A percentile compares a stretch with the other conserved stretches of the same genome.
These are phyloP conservation scores for Riptortus pedestris DNA, from an alignment of 1,140 invertebrate genomes.

Conservation along the genomic window DNA sequence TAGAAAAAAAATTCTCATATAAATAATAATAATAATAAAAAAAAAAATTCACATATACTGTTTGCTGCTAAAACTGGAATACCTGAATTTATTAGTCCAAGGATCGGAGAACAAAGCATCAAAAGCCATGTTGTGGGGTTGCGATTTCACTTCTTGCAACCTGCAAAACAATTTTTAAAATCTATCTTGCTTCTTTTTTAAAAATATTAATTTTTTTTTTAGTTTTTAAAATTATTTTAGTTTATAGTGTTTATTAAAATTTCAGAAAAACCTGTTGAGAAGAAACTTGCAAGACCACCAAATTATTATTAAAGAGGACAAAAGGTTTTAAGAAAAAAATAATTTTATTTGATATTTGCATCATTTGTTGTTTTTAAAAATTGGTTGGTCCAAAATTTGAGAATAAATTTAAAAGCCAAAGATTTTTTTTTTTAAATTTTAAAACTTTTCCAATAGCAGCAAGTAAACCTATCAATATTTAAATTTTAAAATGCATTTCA, in stretches of 20 bases:
- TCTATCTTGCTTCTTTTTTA: too few species aligned
- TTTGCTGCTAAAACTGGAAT: constrained; percentile 26
- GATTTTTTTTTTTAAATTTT: neutral
- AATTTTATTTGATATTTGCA: neutral
- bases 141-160: constrained; percentile 82
- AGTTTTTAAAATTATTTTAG: neutral
- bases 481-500: neutral
- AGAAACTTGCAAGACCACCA: neutral
- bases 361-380: neutral
- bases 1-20: neutral
- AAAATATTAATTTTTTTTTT: neutral
- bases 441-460: neutral
- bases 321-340: neutral
- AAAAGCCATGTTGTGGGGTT: constrained; percentile 71
- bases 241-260: neutral
- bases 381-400: neutral
- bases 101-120: constrained; percentile 72
- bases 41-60: neutral
- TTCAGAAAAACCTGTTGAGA: neutral
- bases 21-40: neutral
- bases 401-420: neutral
- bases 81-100: constrained; percentile 63
- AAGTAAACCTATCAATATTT: neutral
- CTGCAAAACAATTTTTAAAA: too few species aligned
- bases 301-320: neutral